Conservation (phyloP, 2,797 vertebrate species). For the Pangasius macronema region DNA sequence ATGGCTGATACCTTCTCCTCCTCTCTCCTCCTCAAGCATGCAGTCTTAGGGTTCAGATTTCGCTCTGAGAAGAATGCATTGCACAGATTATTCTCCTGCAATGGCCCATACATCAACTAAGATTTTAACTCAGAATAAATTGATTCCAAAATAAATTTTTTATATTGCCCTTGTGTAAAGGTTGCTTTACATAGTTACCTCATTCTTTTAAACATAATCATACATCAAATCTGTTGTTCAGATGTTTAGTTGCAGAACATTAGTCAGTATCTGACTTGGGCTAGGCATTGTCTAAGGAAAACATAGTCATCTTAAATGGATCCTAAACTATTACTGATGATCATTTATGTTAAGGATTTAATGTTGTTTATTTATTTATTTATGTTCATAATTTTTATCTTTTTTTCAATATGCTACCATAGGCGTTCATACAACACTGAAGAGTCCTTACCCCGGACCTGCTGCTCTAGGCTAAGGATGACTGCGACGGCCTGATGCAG, state of each 20-base stretch:
- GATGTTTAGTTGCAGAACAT: background rate
- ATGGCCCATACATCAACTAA: background rate
- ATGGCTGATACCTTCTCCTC: conserved; percentile 91
- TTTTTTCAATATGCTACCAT: background rate
- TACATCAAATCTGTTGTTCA: background rate
- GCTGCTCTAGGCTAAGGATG: conserved; percentile 95
- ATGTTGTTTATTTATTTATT: background rate
- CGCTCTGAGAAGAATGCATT: conserved; percentile 77
- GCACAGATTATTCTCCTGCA: background rate
- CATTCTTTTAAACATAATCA: background rate
- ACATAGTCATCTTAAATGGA: background rate
- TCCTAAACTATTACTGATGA: background rate
- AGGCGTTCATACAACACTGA: background rate
- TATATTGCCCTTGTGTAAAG: background rate
- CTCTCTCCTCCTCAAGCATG: conserved; percentile 95
- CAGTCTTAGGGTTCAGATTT: conserved; percentile 96
- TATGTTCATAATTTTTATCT: background rate
- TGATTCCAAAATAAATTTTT: background rate
- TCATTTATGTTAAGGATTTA: background rate
- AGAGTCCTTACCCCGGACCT: conserved; percentile 73
- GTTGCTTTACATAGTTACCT: background rate
- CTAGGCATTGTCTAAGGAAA: background rate
- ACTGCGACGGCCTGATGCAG: conserved; percentile 75
- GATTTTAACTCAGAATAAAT: background rate
- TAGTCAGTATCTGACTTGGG: background rate